Evolutionary conservation across 2,888 invertebrate species (phyloP).

Genomic region (Xanthorhoe spadicearia): DNA sequence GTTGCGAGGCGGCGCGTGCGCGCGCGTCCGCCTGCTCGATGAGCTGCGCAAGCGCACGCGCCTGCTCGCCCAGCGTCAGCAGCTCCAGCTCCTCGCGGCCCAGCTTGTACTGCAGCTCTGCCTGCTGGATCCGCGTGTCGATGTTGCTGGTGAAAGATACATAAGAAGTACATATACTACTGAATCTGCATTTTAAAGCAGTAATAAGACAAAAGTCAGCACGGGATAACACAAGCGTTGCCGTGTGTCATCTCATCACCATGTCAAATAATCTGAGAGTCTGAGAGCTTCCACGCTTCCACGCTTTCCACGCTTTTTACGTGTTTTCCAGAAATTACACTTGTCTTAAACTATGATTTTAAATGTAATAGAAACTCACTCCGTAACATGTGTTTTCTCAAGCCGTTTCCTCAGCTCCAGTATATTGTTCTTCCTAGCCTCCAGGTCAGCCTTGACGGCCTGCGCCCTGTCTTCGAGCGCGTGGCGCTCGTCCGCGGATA

Average conservation of each 20-base stretch:
- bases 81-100: constrained; percentile 95
- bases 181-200: neutral
- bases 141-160: constrained; percentile 88
- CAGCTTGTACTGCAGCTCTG: constrained; percentile 94
- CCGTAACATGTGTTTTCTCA: constrained; percentile 93
- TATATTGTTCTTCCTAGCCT: constrained; percentile 91
- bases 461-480: constrained; percentile 83
- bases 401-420: constrained; percentile 92
- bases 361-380: constrained; percentile 84
- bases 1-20: constrained; percentile 70
- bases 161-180: neutral
- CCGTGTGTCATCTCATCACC: no score
- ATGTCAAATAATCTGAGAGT: no score
- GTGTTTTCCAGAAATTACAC: no score
- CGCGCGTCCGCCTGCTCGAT: constrained; percentile 87
- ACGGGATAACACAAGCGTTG: no score
- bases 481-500: constrained; percentile 82
- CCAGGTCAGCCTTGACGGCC: constrained; percentile 87
- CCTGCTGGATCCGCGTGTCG: constrained; percentile 94
- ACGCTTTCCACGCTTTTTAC: no score
- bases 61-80: constrained; percentile 93
- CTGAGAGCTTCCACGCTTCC: no score
- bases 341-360: no score
- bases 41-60: constrained; percentile 90
- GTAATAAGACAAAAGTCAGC: neutral